These are phyloP conservation scores for Chelon auratus DNA, from an alignment of 2,797 vertebrate species.

Conservation along the genomic window DNA sequence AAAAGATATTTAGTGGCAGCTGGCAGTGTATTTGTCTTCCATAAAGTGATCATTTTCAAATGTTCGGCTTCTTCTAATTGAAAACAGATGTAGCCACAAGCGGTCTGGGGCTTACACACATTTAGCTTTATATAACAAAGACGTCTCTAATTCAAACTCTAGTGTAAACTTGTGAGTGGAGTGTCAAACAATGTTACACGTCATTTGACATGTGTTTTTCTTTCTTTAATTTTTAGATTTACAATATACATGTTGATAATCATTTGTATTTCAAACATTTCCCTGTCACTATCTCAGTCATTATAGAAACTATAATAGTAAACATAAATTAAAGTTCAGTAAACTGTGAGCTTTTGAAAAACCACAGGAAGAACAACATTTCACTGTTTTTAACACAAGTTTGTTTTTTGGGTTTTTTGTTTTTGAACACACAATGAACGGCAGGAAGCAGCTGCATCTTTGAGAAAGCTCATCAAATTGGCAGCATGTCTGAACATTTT, in stretches of 20 bases:
- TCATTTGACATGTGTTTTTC: slow-evolving; percentile 22
- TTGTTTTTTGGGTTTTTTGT: not conserved
- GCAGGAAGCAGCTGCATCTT: slow-evolving; percentile 67
- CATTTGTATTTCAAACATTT: not conserved
- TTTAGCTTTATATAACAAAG: slow-evolving; percentile 52
- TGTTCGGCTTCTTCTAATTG: slow-evolving; percentile 50
- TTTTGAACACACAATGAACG: slow-evolving; percentile 9
- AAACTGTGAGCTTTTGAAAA: not conserved
- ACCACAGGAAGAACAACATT: not conserved
- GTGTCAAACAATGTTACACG: slow-evolving; percentile 43
- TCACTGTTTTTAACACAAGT: not conserved
- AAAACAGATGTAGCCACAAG: slow-evolving; percentile 71
- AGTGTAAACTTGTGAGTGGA: slow-evolving; percentile 30
- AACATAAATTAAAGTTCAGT: not conserved
- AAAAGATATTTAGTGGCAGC: slow-evolving; percentile 45
- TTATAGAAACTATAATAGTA: no score
- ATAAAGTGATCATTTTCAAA: slow-evolving; percentile 11
- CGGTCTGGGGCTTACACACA: slow-evolving; percentile 52
- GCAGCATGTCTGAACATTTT: slow-evolving; percentile 43
- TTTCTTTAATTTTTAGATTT: not conserved
- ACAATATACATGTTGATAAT: not conserved
- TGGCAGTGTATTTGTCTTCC: slow-evolving; percentile 37
- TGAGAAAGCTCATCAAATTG: slow-evolving; percentile 52
- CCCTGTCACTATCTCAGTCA: not conserved
- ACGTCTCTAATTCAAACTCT: slow-evolving; percentile 37